Evolutionary conservation across 2,797 vertebrate genomes (phyloP).

Genomic region (Pangasius krempfi): DNA sequence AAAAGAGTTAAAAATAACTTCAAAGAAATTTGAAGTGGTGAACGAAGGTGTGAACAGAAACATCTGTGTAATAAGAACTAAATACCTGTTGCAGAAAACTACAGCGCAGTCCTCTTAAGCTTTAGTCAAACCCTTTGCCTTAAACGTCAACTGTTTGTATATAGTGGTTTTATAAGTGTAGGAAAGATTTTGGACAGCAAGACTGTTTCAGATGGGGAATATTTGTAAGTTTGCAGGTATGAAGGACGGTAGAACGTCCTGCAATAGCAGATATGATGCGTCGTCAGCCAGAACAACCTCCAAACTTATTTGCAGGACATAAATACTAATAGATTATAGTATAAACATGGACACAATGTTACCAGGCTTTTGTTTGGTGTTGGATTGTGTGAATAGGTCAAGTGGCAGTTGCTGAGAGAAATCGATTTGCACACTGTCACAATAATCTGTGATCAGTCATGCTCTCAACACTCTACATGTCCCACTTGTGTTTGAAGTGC

Average conservation of each 20-base stretch:
- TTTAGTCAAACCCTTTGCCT: constrained; percentile 70
- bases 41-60: not conserved
- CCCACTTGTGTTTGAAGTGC: not conserved
- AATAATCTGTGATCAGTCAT: not conserved
- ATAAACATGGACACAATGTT: not conserved
- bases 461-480: not conserved
- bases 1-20: not conserved
- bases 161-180: constrained; percentile 51
- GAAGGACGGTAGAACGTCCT: constrained; percentile 9
- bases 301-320: not conserved
- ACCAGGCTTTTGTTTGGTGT: not conserved
- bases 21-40: not conserved
- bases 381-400: not conserved
- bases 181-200: constrained; percentile 23
- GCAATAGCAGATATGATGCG: not conserved
- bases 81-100: constrained; percentile 15
- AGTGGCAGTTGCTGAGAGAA: not conserved
- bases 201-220: constrained; percentile 5
- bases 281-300: constrained; percentile 34
- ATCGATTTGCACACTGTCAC: constrained; percentile 11
- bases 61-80: not conserved
- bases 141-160: constrained; percentile 64
- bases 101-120: constrained; percentile 47
- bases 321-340: not conserved
- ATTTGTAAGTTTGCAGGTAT: constrained; percentile 31